A percentile compares a stretch with the other conserved stretches of the same genome.
Evolutionary conservation across 2,797 vertebrate species (phyloP).

Genomic region (Eleutherodactylus coqui): DNA sequence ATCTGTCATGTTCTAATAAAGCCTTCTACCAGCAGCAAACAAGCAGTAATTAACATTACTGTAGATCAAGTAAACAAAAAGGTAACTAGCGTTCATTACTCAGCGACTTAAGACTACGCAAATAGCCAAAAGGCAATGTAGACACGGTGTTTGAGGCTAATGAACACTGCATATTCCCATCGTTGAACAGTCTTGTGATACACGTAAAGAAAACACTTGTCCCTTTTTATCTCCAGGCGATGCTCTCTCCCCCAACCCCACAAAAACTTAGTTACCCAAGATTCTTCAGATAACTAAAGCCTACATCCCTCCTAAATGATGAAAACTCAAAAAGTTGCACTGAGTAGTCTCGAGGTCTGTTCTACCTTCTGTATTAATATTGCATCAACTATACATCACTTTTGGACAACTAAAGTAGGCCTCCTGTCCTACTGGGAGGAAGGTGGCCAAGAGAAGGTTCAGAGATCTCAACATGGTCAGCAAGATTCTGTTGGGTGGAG

Average conservation of each 20-base stretch:
- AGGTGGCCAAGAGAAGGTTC: too few relatives aligned
- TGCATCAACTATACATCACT: neutral
- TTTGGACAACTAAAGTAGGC: too few relatives aligned
- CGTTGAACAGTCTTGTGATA: neutral
- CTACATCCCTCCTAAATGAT: neutral
- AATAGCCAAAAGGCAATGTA: slow-evolving; percentile 14
- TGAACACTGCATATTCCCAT: neutral
- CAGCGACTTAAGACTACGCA: neutral
- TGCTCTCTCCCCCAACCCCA: neutral
- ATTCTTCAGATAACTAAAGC: neutral
- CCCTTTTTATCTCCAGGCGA: neutral
- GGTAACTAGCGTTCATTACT: neutral
- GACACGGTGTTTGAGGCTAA: neutral
- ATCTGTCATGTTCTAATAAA: neutral
- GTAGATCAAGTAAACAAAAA: neutral
- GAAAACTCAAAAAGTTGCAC: neutral
- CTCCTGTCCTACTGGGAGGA: too few relatives aligned
- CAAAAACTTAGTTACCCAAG: neutral
- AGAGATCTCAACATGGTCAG: too few relatives aligned
- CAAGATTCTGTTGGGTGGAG: too few relatives aligned
- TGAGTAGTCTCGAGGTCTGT: neutral
- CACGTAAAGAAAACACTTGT: neutral
- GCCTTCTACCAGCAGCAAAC: neutral
- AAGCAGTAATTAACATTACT: slow-evolving; percentile 1
- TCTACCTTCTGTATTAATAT: neutral